These are phyloP conservation scores for Thalpophila matura DNA, from an alignment of 2,888 invertebrate species.

Conservation along the genomic window DNA sequence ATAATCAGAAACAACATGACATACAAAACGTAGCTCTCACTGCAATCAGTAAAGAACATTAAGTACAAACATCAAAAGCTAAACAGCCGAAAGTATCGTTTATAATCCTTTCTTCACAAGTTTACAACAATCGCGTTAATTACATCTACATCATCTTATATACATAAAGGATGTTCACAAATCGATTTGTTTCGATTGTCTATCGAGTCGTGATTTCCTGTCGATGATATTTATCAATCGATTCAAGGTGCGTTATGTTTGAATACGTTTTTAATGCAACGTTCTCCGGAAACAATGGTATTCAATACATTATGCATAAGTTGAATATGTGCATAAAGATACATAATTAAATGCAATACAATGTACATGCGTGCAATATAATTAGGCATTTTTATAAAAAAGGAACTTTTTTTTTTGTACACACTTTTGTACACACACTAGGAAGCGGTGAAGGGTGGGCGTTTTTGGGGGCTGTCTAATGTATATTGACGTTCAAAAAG, in stretches of 20 bases:
- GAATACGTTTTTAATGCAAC: slow-evolving; percentile 59
- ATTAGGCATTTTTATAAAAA: too few species aligned
- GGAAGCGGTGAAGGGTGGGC: too few species aligned
- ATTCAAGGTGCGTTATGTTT: slow-evolving; percentile 68
- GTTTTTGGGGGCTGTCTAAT: too few species aligned
- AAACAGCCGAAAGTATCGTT: slow-evolving; percentile 51
- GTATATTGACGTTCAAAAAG: too few species aligned
- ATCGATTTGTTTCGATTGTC: slow-evolving; percentile 77
- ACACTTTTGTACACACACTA: too few species aligned
- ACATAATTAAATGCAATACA: too few species aligned
- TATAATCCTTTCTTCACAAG: slow-evolving; percentile 60
- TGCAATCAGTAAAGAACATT: slow-evolving; percentile 35
- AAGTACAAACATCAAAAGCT: slow-evolving; percentile 50
- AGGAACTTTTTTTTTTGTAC: too few species aligned
- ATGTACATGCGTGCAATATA: background rate
- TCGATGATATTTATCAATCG: slow-evolving; percentile 67
- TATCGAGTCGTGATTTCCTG: slow-evolving; percentile 78
- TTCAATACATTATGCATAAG: slow-evolving; percentile 5
- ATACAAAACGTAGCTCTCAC: background rate
- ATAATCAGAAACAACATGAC: background rate
- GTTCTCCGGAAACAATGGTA: slow-evolving; percentile 64
- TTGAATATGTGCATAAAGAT: slow-evolving; percentile 16
- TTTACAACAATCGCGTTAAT: slow-evolving; percentile 69
- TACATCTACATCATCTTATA: slow-evolving; percentile 67
- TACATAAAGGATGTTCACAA: slow-evolving; percentile 72